Percentiles rank a stretch among this genome's conserved stretches.
phyloP scores from a whole-genome alignment of 1,140 invertebrate genomes.

The Aphaenogaster rudis region DNA sequence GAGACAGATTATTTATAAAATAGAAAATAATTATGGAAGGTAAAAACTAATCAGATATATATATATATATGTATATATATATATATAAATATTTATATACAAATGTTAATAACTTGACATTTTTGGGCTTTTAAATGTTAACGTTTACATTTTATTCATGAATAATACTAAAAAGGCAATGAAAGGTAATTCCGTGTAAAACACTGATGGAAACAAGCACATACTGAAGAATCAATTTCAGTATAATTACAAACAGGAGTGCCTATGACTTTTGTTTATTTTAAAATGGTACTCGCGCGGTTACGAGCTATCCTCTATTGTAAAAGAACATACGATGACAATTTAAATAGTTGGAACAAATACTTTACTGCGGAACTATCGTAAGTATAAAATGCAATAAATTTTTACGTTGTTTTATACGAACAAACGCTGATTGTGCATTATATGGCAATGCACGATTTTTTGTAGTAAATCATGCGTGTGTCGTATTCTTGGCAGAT shows the following conservation, averaged over 20 bases:
- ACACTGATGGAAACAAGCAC: neutral
- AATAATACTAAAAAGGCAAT: neutral
- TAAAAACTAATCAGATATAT: neutral
- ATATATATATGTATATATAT: neutral
- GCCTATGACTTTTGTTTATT: conserved; percentile 12
- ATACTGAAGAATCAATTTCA: conserved; percentile 42
- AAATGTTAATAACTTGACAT: neutral
- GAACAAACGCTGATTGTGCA: neutral
- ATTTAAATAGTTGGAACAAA: conserved; percentile 1
- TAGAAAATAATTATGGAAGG: neutral
- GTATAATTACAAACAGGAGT: conserved; percentile 30
- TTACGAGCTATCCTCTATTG: neutral
- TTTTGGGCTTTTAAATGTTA: neutral
- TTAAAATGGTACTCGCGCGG: conserved; percentile 15
- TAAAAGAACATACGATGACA: conserved; percentile 31
- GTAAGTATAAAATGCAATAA: conserved; percentile 3
- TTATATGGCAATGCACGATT: conserved; percentile 24
- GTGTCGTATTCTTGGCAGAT: conserved; percentile 11
- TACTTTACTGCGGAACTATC: neutral
- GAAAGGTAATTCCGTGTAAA: conserved; percentile 11
- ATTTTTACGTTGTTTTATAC: conserved; percentile 29
- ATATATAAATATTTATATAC: neutral
- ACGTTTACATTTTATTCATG: conserved; percentile 4
- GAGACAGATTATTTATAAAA: neutral
- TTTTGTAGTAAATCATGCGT: conserved; percentile 36